These are phyloP conservation scores for Linepithema humile DNA, from an alignment of 1,140 invertebrate genomes.

Conservation along the genomic window DNA sequence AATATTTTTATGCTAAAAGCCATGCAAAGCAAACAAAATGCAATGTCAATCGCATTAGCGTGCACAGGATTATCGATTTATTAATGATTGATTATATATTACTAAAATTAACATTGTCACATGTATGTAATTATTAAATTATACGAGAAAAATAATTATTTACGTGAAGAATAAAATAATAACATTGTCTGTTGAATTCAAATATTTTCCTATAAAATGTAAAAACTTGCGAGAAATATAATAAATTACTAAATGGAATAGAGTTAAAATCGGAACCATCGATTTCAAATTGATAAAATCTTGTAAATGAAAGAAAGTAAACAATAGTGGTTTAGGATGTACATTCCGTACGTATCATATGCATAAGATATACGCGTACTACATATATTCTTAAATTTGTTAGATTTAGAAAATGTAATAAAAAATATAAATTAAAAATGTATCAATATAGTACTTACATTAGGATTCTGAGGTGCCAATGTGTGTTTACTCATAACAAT, in stretches of 20 bases:
- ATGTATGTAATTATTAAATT: constrained; percentile 4
- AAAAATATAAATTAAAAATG: constrained; percentile 10
- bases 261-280: background rate
- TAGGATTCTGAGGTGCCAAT: constrained; percentile 86
- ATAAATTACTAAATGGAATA: background rate
- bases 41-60: background rate
- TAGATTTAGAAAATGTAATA: constrained; percentile 2
- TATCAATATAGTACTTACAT: constrained; percentile 82
- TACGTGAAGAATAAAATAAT: background rate
- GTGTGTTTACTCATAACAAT: constrained; percentile 97
- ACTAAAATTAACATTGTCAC: background rate
- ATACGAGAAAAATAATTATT: background rate
- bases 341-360: no score
- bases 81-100: background rate
- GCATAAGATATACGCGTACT: no score
- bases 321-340: no score
- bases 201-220: no score
- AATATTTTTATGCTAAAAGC: constrained; percentile 17
- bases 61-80: background rate
- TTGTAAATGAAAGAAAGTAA: no score
- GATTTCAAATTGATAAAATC: background rate
- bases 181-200: no score
- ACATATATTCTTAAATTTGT: no score
- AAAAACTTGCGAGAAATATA: no score
- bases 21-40: constrained; percentile 2